Evolutionary conservation across 1,140 invertebrate species (phyloP).

Genomic region (Pollicipes pollicipes): DNA sequence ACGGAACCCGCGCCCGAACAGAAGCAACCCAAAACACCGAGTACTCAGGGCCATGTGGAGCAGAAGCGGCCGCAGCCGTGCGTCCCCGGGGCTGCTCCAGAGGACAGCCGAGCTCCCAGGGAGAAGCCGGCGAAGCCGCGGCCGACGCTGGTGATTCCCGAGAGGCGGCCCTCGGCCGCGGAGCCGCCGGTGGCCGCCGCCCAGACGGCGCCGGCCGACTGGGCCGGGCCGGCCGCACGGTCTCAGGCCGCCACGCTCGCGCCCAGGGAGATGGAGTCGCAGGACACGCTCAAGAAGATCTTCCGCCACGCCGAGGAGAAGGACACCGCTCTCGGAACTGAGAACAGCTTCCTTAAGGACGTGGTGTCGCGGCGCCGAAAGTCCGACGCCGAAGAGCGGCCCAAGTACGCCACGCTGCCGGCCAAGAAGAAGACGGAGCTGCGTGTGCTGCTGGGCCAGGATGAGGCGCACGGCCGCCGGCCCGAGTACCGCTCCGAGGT

Average conservation of each 20-base stretch:
- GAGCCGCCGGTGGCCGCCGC: background rate
- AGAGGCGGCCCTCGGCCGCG: background rate
- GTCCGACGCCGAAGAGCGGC: slow-evolving; percentile 19
- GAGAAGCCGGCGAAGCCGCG: background rate
- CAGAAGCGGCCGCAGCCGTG: no score
- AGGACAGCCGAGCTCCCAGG: background rate
- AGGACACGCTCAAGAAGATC: background rate
- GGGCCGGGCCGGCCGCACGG: no score
- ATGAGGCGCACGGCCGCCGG: no score
- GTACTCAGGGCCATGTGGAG: no score
- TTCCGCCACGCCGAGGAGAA: background rate
- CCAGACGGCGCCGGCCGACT: background rate
- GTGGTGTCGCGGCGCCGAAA: slow-evolving; percentile 12
- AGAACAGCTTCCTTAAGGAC: slow-evolving; percentile 8
- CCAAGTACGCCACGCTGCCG: slow-evolving; percentile 43
- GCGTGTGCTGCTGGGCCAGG: slow-evolving; percentile 29
- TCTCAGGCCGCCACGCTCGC: background rate
- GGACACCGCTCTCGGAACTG: slow-evolving; percentile 4
- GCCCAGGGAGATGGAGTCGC: background rate
- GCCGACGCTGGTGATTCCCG: background rate
- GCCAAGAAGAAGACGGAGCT: slow-evolving; percentile 44
- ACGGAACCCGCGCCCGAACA: background rate
- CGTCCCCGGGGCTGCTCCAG: no score
- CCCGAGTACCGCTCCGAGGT: background rate
- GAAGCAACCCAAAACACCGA: no score